Base-by-base conservation (phyloP, 2,888 invertebrate genomes). In the Lasiommata megera region DNA sequence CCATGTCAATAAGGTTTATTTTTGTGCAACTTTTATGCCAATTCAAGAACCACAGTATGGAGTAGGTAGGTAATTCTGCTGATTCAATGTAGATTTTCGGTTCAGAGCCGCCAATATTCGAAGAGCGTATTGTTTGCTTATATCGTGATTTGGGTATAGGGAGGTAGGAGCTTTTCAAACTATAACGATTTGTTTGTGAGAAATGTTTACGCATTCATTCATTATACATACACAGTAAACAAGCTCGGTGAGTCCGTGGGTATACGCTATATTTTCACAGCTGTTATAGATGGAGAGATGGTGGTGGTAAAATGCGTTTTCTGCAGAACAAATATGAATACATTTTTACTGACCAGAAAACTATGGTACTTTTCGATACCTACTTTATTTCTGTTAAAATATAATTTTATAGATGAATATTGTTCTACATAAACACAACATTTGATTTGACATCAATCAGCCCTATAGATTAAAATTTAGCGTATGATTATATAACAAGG, bases 261-360 rank as follows among this genome's bases (percentile, higher is more conserved):
- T 54, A 40, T 64, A 68, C 66, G 66, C 38, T 38, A 1, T 46
- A 58, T 54, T 68, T 74, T 66, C 78, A 64, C 82, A 83, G 79
- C 79, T 83, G 85, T 59, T 60, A 57, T 79, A 41, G 5, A 6
- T 41, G 3, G 3, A 12, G 44, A 46, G 44, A 14, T 29, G 14
- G 14, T 11, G 11, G 16, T 7, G 14, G 6, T 23, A 12, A 23
- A 12, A 31, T 7, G 31, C 7, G 31, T 11, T n/a, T n/a, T n/a
- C n/a, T n/a, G n/a, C n/a, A n/a, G n/a, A n/a, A n/a, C n/a, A n/a
- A n/a, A n/a, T n/a, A n/a, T n/a, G n/a, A n/a, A n/a, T n/a, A n/a
- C n/a, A n/a, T n/a, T n/a, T n/a, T n/a, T n/a, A n/a, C n/a, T n/a
- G n/a, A n/a, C n/a, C n/a, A n/a, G n/a, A n/a, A n/a, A n/a, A n/a